These are phyloP conservation scores for Chionomys nivalis DNA, from an alignment of 2,113 vertebrate genomes.

Conservation along the genomic window DNA sequence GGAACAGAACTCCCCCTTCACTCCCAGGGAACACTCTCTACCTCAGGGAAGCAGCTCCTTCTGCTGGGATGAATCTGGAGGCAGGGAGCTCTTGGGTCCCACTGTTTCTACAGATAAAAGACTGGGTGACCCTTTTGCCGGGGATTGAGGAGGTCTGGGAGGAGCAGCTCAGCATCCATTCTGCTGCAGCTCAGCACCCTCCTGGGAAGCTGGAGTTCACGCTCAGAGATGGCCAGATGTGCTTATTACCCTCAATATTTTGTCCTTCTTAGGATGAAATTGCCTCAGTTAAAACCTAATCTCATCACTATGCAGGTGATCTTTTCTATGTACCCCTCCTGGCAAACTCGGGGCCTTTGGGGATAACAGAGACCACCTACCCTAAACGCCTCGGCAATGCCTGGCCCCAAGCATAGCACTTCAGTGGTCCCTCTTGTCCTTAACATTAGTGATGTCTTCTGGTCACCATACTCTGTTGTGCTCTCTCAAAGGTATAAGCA, in stretches of 20 bases:
- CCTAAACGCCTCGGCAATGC: rapidly evolving
- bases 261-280: background rate
- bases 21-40: no score
- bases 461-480: background rate
- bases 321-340: background rate
- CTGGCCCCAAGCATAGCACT: rapidly evolving
- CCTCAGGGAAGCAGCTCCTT: background rate
- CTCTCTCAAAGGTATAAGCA: background rate
- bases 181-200: rapidly evolving
- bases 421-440: rapidly evolving
- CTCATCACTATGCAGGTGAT: background rate
- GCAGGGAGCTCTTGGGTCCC: background rate
- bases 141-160: background rate
- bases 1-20: background rate
- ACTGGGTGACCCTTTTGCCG: rapidly evolving
- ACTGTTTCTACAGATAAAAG: background rate
- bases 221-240: rapidly evolving
- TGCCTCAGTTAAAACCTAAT: background rate
- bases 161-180: rapidly evolving
- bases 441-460: no score
- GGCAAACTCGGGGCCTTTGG: rapidly evolving
- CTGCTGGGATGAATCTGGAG: background rate
- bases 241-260: background rate
- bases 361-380: rapidly evolving
- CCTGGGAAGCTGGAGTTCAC: background rate